These are phyloP conservation scores for Catagonus wagneri DNA, from an alignment of 2,113 vertebrate genomes.

Conservation along the genomic window DNA sequence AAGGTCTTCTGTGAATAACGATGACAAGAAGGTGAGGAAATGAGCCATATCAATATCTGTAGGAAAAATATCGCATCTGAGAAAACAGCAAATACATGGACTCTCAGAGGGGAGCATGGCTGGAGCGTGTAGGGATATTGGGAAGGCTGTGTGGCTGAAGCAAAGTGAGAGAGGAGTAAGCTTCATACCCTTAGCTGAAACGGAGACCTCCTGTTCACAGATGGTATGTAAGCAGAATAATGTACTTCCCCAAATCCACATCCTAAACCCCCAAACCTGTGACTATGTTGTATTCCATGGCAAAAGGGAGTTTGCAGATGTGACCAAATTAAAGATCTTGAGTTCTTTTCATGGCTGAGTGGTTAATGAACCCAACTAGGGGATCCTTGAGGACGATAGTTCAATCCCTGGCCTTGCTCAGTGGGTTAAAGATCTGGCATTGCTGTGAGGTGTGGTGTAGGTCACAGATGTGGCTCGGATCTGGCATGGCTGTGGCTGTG, in stretches of 20 bases:
- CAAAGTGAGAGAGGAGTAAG: background rate
- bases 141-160: background rate
- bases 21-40: background rate
- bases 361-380: no score
- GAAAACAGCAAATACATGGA: background rate
- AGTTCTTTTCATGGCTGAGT: no score
- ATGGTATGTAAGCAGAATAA: background rate
- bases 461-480: no score
- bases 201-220: background rate
- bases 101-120: background rate
- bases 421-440: no score
- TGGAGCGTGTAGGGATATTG: background rate
- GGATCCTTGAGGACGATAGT: no score
- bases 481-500: no score
- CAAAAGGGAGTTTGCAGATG: background rate
- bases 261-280: background rate
- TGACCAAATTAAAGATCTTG: background rate
- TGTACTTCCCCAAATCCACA: background rate
- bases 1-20: background rate
- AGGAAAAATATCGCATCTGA: background rate
- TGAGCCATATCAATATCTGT: background rate
- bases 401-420: no score
- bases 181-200: background rate
- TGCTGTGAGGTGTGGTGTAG: no score
- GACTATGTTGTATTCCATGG: background rate